These are phyloP conservation scores for Drosophila neutralis DNA, from an alignment of 2,888 invertebrate genomes.

Conservation along the genomic window DNA sequence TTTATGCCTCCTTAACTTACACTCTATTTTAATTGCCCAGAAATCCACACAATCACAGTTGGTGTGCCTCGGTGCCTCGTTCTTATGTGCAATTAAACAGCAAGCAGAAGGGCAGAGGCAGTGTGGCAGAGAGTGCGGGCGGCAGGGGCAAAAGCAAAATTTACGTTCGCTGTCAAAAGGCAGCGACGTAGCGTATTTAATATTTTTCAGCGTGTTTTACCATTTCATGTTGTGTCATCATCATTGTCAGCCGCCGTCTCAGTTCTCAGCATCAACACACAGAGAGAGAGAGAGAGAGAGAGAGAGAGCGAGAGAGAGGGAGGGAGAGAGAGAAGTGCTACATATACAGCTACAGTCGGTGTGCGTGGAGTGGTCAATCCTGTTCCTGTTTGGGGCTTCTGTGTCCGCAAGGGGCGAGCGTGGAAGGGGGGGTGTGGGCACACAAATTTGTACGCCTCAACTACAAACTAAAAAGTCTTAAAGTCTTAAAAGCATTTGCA, in stretches of 20 bases:
- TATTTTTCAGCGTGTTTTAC: slow-evolving; percentile 83
- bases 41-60: slow-evolving; percentile 68
- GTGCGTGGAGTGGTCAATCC: slow-evolving; percentile 57
- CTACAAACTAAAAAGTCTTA: slow-evolving; percentile 78
- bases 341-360: slow-evolving; percentile 40
- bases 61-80: slow-evolving; percentile 44
- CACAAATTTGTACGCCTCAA: slow-evolving; percentile 78
- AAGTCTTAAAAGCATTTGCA: slow-evolving; percentile 82
- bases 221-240: slow-evolving; percentile 84
- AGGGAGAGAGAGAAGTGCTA: slow-evolving; percentile 1
- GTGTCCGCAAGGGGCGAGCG: slow-evolving; percentile 4
- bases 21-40: slow-evolving; percentile 83
- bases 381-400: slow-evolving; percentile 56
- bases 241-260: slow-evolving; percentile 68
- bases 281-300: too few species aligned
- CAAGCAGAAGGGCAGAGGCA: slow-evolving; percentile 15
- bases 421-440: slow-evolving; percentile 5
- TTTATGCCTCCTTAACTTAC: slow-evolving; percentile 82
- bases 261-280: slow-evolving; percentile 5
- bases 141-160: slow-evolving; percentile 75
- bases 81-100: slow-evolving; percentile 76
- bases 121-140: neutral
- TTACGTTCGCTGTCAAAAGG: slow-evolving; percentile 84
- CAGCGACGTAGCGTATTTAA: slow-evolving; percentile 82
- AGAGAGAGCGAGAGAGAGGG: neutral